Base-by-base conservation (phyloP, 2,113 vertebrate genomes). In the Leptodactylus fuscus region DNA sequence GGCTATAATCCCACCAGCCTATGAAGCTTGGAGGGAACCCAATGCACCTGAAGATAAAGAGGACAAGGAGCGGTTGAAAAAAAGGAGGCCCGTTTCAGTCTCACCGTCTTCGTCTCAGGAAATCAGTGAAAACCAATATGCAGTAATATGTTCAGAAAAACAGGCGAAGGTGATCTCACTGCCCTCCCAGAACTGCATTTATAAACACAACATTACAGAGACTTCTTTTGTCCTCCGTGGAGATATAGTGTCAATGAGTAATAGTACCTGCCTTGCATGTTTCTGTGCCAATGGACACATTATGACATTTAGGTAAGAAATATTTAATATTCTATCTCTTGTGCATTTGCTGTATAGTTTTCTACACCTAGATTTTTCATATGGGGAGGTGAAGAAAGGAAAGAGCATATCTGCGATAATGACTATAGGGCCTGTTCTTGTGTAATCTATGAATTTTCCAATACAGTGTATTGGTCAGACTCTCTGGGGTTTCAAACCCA, bases 231-330 rank as follows among this genome's bases (percentile, higher is more conserved):
- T 99, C 90, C 95, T 99, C 83, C 95, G 97, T 82, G 96, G 96
- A 67, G 98, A 99, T 85, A 93, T 99, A 89, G 98, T 99, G 81
- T 92, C 96, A 11, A 92, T 97, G 92, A 96, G 92, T 91, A 94
- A 93, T 80, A 96, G 97, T 86, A 92, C 95, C 91, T 98, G 97
- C 87, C 90, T 99, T 90, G 96, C 97, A 38, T 99, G 97, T 91
- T 99, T 99, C 93, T 99, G 98, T 90, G 98, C 98, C 92, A 99
- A 99, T 22, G 98, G 98, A 91, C 98, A 99, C 91, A 99, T 99
- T 91, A 99, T 99, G 98, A 96, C 97, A 85, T 97, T 99, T 90
- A 99, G 98, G 98, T 99, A 93, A 95, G 94, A 65, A 44, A 89
- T 3, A 15, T 62, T 12, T 49, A 49, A 75, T 20, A 75, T 44